Conservation (phyloP, 2,888 invertebrate genomes). For the Cheilosia scutellata region DNA sequence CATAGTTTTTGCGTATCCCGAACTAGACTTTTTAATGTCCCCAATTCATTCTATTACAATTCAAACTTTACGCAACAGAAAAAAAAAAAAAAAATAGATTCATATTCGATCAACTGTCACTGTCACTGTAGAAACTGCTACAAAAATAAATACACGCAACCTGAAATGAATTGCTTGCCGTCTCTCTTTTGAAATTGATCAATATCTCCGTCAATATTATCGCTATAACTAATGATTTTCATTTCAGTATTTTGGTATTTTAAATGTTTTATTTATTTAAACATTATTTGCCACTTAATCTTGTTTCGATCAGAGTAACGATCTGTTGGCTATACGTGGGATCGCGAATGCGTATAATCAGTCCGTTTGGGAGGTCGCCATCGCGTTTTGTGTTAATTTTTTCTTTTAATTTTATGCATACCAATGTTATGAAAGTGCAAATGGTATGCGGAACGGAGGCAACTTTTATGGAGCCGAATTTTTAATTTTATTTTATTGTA, state of each 20-base stretch:
- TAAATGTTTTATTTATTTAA: constrained; percentile 32
- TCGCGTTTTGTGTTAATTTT: not conserved
- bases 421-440: constrained; percentile 16
- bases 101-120: not conserved
- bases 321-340: constrained; percentile 8
- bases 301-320: constrained; percentile 3
- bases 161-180: not conserved
- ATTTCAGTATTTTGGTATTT: constrained; percentile 19
- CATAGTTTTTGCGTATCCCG: too few species aligned
- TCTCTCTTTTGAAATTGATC: constrained; percentile 9
- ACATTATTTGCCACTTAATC: constrained; percentile 29
- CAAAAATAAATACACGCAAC: too few species aligned
- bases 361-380: constrained; percentile 21
- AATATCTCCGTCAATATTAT: constrained; percentile 17
- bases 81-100: too few species aligned
- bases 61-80: too few species aligned
- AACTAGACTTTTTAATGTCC: too few species aligned
- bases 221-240: constrained; percentile 14
- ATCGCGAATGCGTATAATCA: constrained; percentile 9
- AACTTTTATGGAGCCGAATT: constrained; percentile 32
- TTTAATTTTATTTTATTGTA: constrained; percentile 2
- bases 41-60: too few species aligned
- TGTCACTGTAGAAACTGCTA: too few species aligned
- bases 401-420: constrained; percentile 28
- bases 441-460: constrained; percentile 31